Evolutionary conservation across 2,113 vertebrate species (phyloP).

Genomic region (Stictonetta naevosa): DNA sequence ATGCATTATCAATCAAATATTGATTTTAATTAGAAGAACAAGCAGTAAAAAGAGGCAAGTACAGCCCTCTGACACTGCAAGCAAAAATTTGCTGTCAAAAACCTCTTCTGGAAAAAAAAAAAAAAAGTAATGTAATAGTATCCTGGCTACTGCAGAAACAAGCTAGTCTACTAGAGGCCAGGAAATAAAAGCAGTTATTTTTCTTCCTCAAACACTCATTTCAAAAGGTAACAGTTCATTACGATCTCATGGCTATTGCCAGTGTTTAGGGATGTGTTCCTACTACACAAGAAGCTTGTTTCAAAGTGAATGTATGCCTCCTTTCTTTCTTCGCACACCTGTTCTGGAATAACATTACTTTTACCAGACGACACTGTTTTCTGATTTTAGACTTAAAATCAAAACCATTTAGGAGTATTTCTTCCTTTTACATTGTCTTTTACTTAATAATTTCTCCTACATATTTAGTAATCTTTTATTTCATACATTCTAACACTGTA

Average conservation of each 20-base stretch:
- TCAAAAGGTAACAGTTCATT: background rate
- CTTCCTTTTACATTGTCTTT: background rate
- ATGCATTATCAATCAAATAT: background rate
- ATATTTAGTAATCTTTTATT: background rate
- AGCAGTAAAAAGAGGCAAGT: background rate
- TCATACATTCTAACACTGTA: background rate
- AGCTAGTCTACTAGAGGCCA: accelerated
- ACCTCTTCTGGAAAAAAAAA: background rate
- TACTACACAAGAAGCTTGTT: background rate
- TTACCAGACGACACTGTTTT: background rate
- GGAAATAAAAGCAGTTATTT: background rate
- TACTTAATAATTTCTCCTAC: background rate
- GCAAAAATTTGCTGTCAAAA: background rate
- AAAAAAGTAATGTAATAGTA: background rate
- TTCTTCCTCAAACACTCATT: background rate
- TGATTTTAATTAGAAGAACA: background rate
- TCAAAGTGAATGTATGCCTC: background rate
- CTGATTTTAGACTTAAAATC: background rate
- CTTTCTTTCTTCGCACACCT: background rate
- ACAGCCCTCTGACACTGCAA: background rate
- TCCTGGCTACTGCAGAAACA: background rate
- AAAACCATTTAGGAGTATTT: background rate
- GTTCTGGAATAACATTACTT: background rate
- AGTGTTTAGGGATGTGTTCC: background rate
- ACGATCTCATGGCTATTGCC: background rate